phyloP scores from a whole-genome alignment of 1,140 invertebrate genomes.

The Magallana ariakensis region DNA sequence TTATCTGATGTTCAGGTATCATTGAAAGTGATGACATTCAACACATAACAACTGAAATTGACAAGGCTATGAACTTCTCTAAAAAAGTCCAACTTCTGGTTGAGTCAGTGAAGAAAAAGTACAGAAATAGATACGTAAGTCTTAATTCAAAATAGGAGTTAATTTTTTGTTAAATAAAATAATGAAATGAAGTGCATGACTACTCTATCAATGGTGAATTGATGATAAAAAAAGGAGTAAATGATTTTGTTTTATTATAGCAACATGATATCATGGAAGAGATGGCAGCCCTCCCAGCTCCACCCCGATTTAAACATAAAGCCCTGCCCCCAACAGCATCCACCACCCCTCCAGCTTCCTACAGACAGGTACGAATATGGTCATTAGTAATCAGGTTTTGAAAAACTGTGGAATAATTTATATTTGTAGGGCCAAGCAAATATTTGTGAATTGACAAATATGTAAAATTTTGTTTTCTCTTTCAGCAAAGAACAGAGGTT shows the following conservation, averaged over 20 bases:
- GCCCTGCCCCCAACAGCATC: slow-evolving; percentile 46
- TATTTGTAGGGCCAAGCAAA: background rate
- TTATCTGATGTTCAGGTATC: slow-evolving; percentile 70
- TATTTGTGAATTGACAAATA: background rate
- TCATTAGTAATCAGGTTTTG: background rate
- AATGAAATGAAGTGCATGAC: background rate
- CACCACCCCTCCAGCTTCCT: background rate
- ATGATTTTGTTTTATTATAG: slow-evolving; percentile 44
- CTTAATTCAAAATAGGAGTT: background rate
- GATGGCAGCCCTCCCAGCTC: slow-evolving; percentile 65
- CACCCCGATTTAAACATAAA: slow-evolving; percentile 38
- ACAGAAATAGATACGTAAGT: slow-evolving; percentile 75
- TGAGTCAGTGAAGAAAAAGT: slow-evolving; percentile 78
- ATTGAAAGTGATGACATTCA: slow-evolving; percentile 80
- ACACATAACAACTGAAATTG: slow-evolving; percentile 76
- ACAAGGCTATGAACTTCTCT: slow-evolving; percentile 79
- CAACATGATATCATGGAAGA: slow-evolving; percentile 60
- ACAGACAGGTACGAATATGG: slow-evolving; percentile 39
- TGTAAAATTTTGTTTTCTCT: background rate
- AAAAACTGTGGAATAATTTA: background rate
- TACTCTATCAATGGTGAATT: background rate
- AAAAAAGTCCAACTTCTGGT: slow-evolving; percentile 77
- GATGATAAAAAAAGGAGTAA: background rate
- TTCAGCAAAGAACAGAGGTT: slow-evolving; percentile 9
- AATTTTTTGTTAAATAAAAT: background rate